Evolutionary conservation across 2,797 vertebrate species (phyloP).

Genomic region (Telmatherina bonti): DNA sequence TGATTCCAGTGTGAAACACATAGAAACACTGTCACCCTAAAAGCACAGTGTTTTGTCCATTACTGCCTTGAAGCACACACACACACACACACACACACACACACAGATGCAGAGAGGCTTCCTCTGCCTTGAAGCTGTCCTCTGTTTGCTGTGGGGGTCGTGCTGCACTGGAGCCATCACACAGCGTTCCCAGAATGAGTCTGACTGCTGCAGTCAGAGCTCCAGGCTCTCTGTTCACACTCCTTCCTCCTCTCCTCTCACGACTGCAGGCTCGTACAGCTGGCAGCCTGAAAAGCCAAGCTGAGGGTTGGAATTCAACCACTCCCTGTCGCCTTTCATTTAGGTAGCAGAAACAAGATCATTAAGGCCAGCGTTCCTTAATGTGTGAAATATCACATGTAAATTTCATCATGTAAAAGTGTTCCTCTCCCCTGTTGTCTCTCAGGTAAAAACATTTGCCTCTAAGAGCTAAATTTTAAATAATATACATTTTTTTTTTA

Average conservation of each 20-base stretch:
- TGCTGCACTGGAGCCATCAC: constrained; percentile 66
- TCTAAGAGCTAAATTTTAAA: background rate
- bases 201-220: constrained; percentile 75
- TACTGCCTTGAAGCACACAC: constrained; percentile 8
- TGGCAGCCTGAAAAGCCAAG: constrained; percentile 28
- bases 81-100: constrained; percentile 30
- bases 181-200: constrained; percentile 67
- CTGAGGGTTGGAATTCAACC: constrained; percentile 16
- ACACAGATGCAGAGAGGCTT: constrained; percentile 19
- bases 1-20: constrained; percentile 41
- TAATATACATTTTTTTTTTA: constrained; percentile 3
- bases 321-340: constrained; percentile 33
- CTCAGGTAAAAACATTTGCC: background rate
- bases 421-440: background rate
- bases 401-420: background rate
- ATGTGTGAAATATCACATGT: background rate
- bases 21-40: constrained; percentile 33
- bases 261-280: constrained; percentile 18
- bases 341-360: background rate
- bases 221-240: constrained; percentile 68
- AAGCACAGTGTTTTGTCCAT: constrained; percentile 45
- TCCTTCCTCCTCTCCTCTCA: constrained; percentile 34
- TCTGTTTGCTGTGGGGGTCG: constrained; percentile 56
- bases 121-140: constrained; percentile 34
- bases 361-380: background rate